These are phyloP conservation scores for Ammospiza caudacuta DNA, from an alignment of 2,113 vertebrate genomes.

Conservation along the genomic window DNA sequence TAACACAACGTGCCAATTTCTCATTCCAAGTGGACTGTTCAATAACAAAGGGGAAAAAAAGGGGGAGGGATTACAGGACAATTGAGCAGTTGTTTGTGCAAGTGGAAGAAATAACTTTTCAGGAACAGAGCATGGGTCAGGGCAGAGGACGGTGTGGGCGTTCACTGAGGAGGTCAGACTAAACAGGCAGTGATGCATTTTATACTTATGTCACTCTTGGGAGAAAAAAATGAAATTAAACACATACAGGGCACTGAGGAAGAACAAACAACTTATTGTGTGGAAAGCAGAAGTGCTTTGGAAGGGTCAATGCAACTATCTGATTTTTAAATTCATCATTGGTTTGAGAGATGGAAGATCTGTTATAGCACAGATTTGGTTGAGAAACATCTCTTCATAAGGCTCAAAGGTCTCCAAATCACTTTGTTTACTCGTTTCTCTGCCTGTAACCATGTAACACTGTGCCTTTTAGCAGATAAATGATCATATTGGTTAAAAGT, in stretches of 20 bases:
- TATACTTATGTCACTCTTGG: constrained; percentile 63
- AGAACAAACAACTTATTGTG: constrained; percentile 72
- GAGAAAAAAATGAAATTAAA: constrained; percentile 71
- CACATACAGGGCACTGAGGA: constrained; percentile 47
- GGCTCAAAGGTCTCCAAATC: constrained; percentile 41
- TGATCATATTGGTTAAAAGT: background rate
- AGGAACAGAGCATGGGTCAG: constrained; percentile 58
- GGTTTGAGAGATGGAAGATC: constrained; percentile 10
- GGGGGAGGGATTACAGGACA: background rate
- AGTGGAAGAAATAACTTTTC: constrained; percentile 69
- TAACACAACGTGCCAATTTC: background rate
- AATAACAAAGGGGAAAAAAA: background rate
- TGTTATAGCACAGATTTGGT: background rate
- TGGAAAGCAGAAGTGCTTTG: constrained; percentile 28
- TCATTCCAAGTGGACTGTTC: background rate
- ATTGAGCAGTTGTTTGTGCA: constrained; percentile 56
- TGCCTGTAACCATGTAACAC: background rate
- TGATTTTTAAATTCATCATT: constrained; percentile 15
- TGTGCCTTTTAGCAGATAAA: background rate
- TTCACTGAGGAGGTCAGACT: constrained; percentile 70
- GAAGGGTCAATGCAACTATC: background rate
- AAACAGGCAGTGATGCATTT: constrained; percentile 72
- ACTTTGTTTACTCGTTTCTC: background rate
- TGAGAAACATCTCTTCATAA: background rate
- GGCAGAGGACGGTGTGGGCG: constrained; percentile 57